Base-by-base conservation (phyloP, 2,888 invertebrate species). In the Tinea semifulvella region DNA sequence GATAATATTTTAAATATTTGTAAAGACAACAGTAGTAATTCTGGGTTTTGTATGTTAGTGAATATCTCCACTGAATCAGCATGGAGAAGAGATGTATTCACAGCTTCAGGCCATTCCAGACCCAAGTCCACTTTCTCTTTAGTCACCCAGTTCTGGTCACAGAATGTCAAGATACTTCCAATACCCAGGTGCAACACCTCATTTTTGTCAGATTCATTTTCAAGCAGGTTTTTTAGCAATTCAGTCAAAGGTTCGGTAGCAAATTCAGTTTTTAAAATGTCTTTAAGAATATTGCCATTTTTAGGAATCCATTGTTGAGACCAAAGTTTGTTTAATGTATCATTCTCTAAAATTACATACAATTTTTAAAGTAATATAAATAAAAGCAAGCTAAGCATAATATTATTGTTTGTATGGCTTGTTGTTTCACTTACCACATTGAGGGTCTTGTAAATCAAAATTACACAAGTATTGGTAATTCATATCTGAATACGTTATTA, bases 101-200 rank as follows among this genome's bases (percentile, higher is more conserved):
- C 50, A 31, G 61, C 53, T 48, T 74, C 65, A 3, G 84, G 82
- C 66, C 74, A 77, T 27, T 71, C 63, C 1, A 51, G 49, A 7
- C 68, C 66, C 13, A 84, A 58, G 10, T 66, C 60, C 39, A 82
- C 55, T 36, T 66, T 57, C 1, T 77, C 58, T 25, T 73, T 63
- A 19, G 82, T 60, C 35, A 2, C 88, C 85, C 92, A 95, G 69
- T 96, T 96, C 44, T 82, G 82, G 63, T 93, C 90, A 44, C 92
- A 84, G 69, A 94, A 96, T 18, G 84, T 81, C 42, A 90, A 75
- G 19, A 92, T 70, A 51, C 88, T 82, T 26, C 88, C 83, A 13
- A 91, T 79, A 2, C 87, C 90, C 43, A 85, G 65, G 43, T 75
- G 60, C 10, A 88, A 61, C 51, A 87, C 65, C 47, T 80, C 68